A percentile compares a stretch with the other conserved stretches of the same genome.
Conservation (phyloP, 2,797 vertebrate species). For the Macropus fuliginosus region DNA sequence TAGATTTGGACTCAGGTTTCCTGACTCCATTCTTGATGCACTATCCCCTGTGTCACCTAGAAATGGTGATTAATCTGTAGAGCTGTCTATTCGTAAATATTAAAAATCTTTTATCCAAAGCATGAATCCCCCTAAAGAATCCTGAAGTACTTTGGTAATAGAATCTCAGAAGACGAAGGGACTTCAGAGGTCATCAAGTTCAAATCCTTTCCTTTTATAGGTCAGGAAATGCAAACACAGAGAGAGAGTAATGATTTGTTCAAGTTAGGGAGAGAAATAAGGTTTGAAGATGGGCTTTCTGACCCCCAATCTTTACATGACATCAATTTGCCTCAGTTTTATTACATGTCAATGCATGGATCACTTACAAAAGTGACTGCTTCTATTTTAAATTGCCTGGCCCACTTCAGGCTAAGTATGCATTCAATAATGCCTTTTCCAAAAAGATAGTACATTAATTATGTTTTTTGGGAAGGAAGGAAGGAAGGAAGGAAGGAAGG, state of each 20-base stretch:
- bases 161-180: neutral
- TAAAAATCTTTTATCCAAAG: neutral
- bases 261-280: neutral
- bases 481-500: neutral
- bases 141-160: neutral
- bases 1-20: too few species aligned
- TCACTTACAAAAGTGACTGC: constrained; percentile 45
- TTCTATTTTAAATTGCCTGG: constrained; percentile 40
- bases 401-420: neutral
- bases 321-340: neutral
- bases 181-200: neutral
- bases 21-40: too few species aligned
- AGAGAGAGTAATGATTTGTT: neutral
- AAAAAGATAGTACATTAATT: neutral
- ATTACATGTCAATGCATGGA: constrained; percentile 52
- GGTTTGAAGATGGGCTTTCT: too few species aligned
- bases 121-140: neutral
- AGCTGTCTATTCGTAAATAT: neutral
- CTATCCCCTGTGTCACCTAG: too few species aligned
- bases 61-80: too few species aligned
- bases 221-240: neutral
- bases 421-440: constrained; percentile 7
- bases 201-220: neutral
- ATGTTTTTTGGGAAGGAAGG: neutral
- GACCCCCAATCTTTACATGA: neutral